phyloP scores from a whole-genome alignment of 1,140 invertebrate species.

The Papilio polyxenes region DNA sequence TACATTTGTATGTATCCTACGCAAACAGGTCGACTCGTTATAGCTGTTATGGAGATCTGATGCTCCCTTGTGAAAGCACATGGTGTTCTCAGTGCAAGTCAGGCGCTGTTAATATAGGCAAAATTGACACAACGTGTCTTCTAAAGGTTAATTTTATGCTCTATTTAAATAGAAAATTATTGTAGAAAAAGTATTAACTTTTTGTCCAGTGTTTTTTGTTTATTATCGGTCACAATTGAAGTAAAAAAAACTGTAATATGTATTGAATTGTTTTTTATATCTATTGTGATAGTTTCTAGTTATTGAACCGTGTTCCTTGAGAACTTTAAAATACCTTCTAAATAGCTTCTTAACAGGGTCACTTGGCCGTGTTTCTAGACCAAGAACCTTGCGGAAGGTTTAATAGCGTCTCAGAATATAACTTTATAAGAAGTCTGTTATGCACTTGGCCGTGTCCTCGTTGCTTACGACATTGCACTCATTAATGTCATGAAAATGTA shows the following conservation, averaged over 20 bases:
- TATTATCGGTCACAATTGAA: not conserved
- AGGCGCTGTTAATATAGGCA: not conserved
- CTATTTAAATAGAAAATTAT: conserved; percentile 22
- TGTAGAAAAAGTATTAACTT: not conserved
- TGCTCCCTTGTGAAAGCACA: conserved; percentile 12
- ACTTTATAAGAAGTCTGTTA: not conserved
- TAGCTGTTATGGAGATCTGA: conserved; percentile 31
- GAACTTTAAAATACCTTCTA: no score
- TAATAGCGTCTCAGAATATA: conserved; percentile 3
- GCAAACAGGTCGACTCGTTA: conserved; percentile 38
- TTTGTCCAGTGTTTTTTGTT: not conserved
- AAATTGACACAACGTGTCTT: conserved; percentile 16
- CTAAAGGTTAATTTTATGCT: not conserved
- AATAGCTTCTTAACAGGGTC: not conserved
- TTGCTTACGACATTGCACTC: conserved; percentile 7
- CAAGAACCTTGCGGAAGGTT: conserved; percentile 1
- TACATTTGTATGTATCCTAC: conserved; percentile 33
- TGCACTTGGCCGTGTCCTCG: conserved; percentile 13
- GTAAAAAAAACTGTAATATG: not conserved
- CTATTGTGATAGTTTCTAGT: not conserved
- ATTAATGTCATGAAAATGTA: not conserved
- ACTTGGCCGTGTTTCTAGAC: not conserved
- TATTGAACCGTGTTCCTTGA: not conserved
- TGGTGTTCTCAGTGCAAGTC: not conserved
- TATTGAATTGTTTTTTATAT: not conserved